Conservation (phyloP, 2,888 invertebrate genomes). For the Hermaeophaga mercurialis region DNA sequence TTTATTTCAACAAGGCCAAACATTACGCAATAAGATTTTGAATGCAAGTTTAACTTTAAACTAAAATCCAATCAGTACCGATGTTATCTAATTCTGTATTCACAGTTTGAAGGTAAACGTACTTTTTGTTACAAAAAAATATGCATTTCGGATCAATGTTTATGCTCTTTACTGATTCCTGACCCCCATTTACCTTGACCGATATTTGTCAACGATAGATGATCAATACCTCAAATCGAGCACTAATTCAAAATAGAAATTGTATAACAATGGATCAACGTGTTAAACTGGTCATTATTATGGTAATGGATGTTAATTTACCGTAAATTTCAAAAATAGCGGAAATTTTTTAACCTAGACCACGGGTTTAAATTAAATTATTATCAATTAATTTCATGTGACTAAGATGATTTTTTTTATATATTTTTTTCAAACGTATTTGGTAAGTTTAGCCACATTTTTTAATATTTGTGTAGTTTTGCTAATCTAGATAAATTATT, state of each 20-base stretch:
- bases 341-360: neutral
- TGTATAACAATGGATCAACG: neutral
- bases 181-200: neutral
- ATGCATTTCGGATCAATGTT: neutral
- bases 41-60: neutral
- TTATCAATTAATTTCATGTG: too few relatives aligned
- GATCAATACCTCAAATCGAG: neutral
- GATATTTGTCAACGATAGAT: neutral
- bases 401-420: too few relatives aligned
- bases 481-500: too few relatives aligned
- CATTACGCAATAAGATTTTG: constrained; percentile 1
- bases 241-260: neutral
- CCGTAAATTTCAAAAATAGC: neutral
- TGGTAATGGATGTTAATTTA: neutral
- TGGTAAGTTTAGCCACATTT: too few relatives aligned
- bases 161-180: neutral
- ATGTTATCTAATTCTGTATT: neutral
- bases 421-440: too few relatives aligned
- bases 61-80: neutral
- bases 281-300: neutral
- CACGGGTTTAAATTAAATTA: too few relatives aligned
- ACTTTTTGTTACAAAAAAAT: neutral
- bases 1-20: neutral
- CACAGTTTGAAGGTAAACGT: neutral
- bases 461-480: too few relatives aligned